Base-by-base conservation (phyloP, 2,888 invertebrate species). In the Cremastinae sp. region DNA sequence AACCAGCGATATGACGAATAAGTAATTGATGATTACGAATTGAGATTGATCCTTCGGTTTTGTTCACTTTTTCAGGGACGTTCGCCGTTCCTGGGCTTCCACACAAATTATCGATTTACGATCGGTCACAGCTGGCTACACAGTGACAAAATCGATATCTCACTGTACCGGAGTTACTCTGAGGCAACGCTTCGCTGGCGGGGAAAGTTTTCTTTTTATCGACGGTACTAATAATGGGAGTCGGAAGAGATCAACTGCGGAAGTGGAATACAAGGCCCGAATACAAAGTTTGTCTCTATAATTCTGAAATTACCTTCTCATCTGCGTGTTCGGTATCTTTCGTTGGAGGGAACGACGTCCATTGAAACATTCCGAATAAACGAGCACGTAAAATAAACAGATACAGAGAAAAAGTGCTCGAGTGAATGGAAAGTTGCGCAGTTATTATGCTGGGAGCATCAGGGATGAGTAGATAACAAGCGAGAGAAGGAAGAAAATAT, bases 91-190 rank as follows among this genome's bases (percentile, higher is more conserved):
- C 9, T 2, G 18, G 16, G 45, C 20, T 69, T 2, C 18, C 53
- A 59, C 34, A 8, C 59, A 51, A n/a, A 78, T 68, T 62, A 49
- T 74, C 74, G 68, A 80, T 81, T 78, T 78, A 65, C 51, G 72
- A 69, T 51, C 74, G 65, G 68, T 78, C 74, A 75, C 78, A 75
- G 16, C 61, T 38, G 36, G 22, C 76, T 75, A 73, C 79, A 76
- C 77, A 78, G 76, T 80, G 80, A 78, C 78, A 3, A 79, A 78
- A 80, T 80, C 79, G 79, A 82, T 82, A 84, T 83, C 79, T 81
- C 72, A 36, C 69, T 16, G 69, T 51, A 34, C 74, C 61, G 79
- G 69, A 76, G 69, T 72, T 61, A 51, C 69, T 47, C 54, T 22
- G 36, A 28, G 56, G n/a, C 9, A 14, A 47, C 1, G 7, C 9